These are phyloP conservation scores for Cordylochernes scorpioides DNA, from an alignment of 2,888 invertebrate genomes.

Conservation along the genomic window DNA sequence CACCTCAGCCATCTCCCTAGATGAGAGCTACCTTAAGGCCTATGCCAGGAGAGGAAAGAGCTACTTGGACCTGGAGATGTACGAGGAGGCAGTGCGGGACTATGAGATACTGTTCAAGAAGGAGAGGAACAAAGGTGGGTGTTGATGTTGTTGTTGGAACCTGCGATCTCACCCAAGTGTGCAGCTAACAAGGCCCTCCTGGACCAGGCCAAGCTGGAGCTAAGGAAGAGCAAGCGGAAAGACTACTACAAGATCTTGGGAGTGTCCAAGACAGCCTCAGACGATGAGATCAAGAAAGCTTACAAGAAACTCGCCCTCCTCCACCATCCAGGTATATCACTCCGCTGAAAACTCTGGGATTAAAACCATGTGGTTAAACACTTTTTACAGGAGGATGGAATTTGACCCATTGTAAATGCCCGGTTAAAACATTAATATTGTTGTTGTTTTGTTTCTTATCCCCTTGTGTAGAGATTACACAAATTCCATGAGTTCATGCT, in stretches of 20 bases:
- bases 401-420: too few species aligned
- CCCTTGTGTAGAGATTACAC: too few species aligned
- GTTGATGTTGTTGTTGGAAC: too few species aligned
- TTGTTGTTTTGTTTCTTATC: too few species aligned
- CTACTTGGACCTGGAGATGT: constrained; percentile 50
- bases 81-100: constrained; percentile 66
- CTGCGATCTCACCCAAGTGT: too few species aligned
- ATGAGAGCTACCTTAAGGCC: constrained; percentile 60
- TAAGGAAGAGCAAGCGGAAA: constrained; percentile 74
- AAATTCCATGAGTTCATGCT: too few species aligned
- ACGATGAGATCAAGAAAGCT: constrained; percentile 80
- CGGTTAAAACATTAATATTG: too few species aligned
- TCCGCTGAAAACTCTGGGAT: too few species aligned
- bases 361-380: too few species aligned
- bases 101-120: constrained; percentile 59
- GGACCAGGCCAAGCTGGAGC: constrained; percentile 31
- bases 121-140: constrained; percentile 27
- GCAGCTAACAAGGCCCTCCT: constrained; percentile 6
- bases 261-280: constrained; percentile 47
- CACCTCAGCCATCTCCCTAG: constrained; percentile 41
- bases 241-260: constrained; percentile 89
- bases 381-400: too few species aligned
- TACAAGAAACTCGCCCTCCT: constrained; percentile 67
- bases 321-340: constrained; percentile 62
- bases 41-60: constrained; percentile 53